Conservation (phyloP, 2,888 invertebrate genomes). For the Zaprionus bogoriensis region DNA sequence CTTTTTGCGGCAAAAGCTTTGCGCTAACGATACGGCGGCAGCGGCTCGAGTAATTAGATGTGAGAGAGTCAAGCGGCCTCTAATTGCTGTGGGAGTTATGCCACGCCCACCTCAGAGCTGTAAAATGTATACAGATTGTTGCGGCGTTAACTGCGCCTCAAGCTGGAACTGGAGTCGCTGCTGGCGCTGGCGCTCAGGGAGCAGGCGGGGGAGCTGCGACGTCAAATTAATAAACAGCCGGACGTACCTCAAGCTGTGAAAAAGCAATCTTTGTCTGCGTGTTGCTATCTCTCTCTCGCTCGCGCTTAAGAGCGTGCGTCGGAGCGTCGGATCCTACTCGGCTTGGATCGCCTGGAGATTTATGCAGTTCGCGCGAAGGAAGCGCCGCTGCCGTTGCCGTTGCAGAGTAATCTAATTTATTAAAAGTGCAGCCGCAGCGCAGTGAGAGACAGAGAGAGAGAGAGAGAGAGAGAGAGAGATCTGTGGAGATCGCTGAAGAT, state of each 20-base stretch:
- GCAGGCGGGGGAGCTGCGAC: constrained; percentile 25
- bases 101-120: constrained; percentile 31
- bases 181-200: no score
- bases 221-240: constrained; percentile 74
- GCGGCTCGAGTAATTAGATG: constrained; percentile 17
- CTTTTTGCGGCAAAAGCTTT: neutral
- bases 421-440: constrained; percentile 72
- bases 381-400: constrained; percentile 49
- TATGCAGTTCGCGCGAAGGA: constrained; percentile 69
- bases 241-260: constrained; percentile 75
- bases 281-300: no score
- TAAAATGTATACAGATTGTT: constrained; percentile 68
- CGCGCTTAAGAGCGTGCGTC: neutral
- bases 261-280: constrained; percentile 70
- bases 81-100: constrained; percentile 52
- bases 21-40: neutral
- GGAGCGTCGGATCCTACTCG: no score
- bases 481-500: constrained; percentile 15
- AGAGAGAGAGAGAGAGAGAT: no score
- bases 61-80: constrained; percentile 6
- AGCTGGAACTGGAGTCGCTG: no score
- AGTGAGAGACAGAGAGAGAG: no score
- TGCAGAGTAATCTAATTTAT: constrained; percentile 71
- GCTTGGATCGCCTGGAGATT: constrained; percentile 41
- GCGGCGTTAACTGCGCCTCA: no score